phyloP scores from a whole-genome alignment of 2,113 vertebrate species.

The Microtus richardsoni region DNA sequence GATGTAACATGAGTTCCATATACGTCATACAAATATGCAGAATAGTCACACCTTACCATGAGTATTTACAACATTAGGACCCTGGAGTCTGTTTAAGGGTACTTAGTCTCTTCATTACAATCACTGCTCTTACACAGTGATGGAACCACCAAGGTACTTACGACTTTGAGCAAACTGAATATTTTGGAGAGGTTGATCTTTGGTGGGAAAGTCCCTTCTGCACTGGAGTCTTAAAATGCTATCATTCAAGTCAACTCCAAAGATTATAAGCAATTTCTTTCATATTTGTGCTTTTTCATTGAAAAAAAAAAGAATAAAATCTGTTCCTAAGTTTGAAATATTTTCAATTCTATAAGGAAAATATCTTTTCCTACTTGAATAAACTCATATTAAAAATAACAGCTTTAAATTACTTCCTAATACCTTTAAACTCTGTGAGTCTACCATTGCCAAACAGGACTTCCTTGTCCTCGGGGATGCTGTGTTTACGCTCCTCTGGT shows the following conservation, averaged over 20 bases:
- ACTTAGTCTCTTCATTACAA: slow-evolving; percentile 3
- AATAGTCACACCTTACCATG: not conserved
- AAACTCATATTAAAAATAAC: slow-evolving; percentile 25
- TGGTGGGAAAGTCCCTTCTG: slow-evolving; percentile 12
- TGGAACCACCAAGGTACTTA: not conserved
- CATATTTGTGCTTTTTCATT: not conserved
- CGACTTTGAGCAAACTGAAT: not conserved
- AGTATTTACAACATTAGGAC: not conserved
- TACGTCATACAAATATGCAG: slow-evolving; percentile 7
- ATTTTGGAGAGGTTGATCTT: not conserved
- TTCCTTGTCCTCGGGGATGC: not conserved
- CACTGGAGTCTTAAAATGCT: slow-evolving; percentile 6
- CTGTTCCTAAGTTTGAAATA: not conserved
- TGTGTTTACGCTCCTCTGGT: not conserved
- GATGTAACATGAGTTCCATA: slow-evolving; percentile 24
- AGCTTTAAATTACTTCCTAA: not conserved
- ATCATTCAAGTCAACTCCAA: not conserved
- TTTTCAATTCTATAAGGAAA: slow-evolving; percentile 37
- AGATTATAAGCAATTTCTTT: not conserved
- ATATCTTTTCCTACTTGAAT: not conserved
- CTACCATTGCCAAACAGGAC: not conserved
- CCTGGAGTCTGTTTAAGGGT: not conserved
- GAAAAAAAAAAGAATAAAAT: not conserved
- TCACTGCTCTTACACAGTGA: slow-evolving; percentile 30
- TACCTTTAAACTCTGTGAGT: not conserved